Evolutionary conservation across 2,888 invertebrate genomes (phyloP).

Genomic region (Oasisia sp.): DNA sequence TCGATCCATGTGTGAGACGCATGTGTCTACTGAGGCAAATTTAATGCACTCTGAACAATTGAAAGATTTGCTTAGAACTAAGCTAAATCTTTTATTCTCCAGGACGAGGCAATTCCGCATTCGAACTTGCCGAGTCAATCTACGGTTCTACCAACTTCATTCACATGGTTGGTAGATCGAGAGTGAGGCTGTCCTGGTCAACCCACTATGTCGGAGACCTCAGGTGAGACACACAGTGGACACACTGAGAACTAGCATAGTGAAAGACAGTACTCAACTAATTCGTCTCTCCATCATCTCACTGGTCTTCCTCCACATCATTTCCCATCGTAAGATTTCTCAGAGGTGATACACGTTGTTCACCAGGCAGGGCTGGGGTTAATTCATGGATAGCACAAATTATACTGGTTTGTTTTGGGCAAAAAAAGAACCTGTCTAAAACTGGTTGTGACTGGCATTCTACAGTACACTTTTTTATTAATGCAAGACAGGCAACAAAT

Average conservation of each 20-base stretch:
- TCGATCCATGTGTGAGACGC: background rate
- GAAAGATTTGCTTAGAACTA: background rate
- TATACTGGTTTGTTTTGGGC: no score
- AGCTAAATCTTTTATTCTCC: slow-evolving; percentile 18
- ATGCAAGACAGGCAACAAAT: no score
- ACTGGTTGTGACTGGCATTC: no score
- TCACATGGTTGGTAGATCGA: slow-evolving; percentile 59
- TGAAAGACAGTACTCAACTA: background rate
- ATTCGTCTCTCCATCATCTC: no score
- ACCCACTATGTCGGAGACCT: slow-evolving; percentile 65
- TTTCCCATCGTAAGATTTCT: no score
- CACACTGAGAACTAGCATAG: background rate
- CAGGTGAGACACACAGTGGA: slow-evolving; percentile 46
- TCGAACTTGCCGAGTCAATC: slow-evolving; percentile 61
- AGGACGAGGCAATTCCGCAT: slow-evolving; percentile 58
- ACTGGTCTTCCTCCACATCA: no score
- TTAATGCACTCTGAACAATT: background rate
- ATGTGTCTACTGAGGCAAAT: background rate
- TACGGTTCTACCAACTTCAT: slow-evolving; percentile 60
- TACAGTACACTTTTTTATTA: no score
- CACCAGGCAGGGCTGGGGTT: no score
- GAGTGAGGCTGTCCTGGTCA: slow-evolving; percentile 61
- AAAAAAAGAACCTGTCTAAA: no score
- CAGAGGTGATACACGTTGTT: no score
- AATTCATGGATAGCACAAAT: no score